Evolutionary conservation across 2,113 vertebrate species (phyloP).

Genomic region (Thalassarche chlororhynchos): DNA sequence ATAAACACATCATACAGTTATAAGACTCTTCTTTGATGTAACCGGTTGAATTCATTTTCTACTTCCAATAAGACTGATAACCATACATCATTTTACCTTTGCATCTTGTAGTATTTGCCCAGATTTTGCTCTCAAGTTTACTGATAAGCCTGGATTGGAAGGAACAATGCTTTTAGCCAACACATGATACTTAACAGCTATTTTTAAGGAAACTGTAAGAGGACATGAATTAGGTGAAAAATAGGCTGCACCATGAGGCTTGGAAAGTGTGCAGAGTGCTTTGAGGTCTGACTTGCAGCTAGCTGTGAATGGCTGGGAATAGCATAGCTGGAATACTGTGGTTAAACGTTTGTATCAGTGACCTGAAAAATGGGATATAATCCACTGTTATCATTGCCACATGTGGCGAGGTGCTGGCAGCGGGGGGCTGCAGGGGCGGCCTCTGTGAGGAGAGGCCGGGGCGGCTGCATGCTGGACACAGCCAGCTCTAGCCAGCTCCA

Average conservation of each 20-base stretch:
- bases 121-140: neutral
- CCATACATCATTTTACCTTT: neutral
- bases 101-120: neutral
- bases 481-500: too few species aligned
- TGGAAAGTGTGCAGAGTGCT: neutral
- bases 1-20: neutral
- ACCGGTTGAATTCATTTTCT: neutral
- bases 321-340: too few species aligned
- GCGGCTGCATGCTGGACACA: too few species aligned
- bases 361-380: neutral
- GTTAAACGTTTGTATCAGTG: neutral
- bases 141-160: neutral
- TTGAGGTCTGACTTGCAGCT: neutral
- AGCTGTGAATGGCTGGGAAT: neutral
- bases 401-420: neutral
- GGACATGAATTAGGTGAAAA: neutral
- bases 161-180: neutral
- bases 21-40: neutral
- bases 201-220: neutral
- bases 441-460: neutral
- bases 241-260: neutral
- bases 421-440: fast-evolving
- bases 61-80: neutral
- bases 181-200: neutral
- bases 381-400: too few species aligned